Evolutionary conservation across 2,113 vertebrate species (phyloP), one percentile per base, ranked within the genome.

Genomic region (Chloropsis cyanopogon): DNA sequence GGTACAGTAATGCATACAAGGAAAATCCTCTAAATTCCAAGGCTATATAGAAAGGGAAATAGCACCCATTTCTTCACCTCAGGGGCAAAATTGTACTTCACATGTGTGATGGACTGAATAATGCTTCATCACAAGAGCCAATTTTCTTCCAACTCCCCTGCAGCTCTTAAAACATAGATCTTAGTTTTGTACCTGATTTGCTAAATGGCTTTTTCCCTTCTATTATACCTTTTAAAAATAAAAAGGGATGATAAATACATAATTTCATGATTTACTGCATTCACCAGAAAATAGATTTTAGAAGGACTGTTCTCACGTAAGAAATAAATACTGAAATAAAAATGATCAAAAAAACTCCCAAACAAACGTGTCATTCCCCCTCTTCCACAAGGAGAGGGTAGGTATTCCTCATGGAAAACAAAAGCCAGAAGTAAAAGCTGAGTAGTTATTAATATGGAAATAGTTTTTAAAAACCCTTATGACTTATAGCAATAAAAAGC

Each of bases 81-180:
- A 86, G 89, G 94, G 88, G 75, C 85, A 95, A 97, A 97, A 93
- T 88, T 84, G 53, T 73, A 70, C 82, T 96, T 97, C 91, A 50
- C 21, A 22, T 37, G 49, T 95, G 78, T 94, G 96, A 94, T 77
- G 79, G 53, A 95, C 95, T 91, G 91, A 97, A 73, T 92, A 97
- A 96, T 8, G 5, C 63, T 96, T 95, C 77, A 95, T 94, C 91
- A 82, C 47, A 91, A 96, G 84, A 98, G 71, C 76, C 86, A 94
- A 92, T 97, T 97, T 97, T 96, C 97, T 78, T 84, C 50, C 54
- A 86, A 42, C 69, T 91, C 90, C 92, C 93, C 95, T 94, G 57
- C 80, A 96, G 95, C 72, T 46, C 46, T 78, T 93, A 88, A 96
- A 95, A 95, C 57, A 96, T 63, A 93, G 88, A 92, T 93, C 84